Evolutionary conservation across 2,113 vertebrate genomes (phyloP).

Genomic region (Hypocryptadius cinnamomeus): DNA sequence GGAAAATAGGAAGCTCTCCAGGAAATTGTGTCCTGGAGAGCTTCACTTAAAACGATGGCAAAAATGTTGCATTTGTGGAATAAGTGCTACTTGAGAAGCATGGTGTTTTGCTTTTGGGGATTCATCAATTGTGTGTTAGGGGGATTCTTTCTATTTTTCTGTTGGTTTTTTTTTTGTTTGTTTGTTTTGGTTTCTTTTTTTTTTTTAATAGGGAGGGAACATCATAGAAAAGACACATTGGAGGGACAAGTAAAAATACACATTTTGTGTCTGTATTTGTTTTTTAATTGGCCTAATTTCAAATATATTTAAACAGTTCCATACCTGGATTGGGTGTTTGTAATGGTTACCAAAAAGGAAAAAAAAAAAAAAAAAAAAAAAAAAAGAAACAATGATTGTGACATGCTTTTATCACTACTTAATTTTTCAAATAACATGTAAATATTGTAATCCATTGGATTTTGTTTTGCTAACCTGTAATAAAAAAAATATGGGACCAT

Average conservation of each 20-base stretch:
- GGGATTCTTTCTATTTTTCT: conserved; percentile 15
- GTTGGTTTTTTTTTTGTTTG: background rate
- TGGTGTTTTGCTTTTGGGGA: conserved; percentile 73
- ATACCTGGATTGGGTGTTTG: conserved; percentile 77
- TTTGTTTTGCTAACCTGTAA: conserved; percentile 99
- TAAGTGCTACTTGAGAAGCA: conserved; percentile 79
- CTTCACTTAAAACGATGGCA: conserved; percentile 70
- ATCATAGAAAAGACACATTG: conserved; percentile 60
- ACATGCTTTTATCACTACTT: conserved; percentile 99
- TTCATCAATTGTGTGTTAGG: conserved; percentile 63
- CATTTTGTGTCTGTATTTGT: conserved; percentile 74
- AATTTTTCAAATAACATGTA: conserved; percentile 95
- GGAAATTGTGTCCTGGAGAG: conserved; percentile 64
- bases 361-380: background rate
- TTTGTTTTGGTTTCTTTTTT: background rate
- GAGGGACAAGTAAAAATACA: conserved; percentile 68
- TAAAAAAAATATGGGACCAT: conserved; percentile 97
- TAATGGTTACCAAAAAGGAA: conserved; percentile 74
- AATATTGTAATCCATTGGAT: conserved; percentile 99
- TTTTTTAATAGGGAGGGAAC: conserved; percentile 58
- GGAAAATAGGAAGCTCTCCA: conserved; percentile 48
- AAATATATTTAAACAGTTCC: conserved; percentile 76
- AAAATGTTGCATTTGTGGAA: conserved; percentile 73
- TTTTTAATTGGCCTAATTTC: conserved; percentile 76
- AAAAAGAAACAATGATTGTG: conserved; percentile 80